Evolutionary conservation across 2,888 invertebrate genomes (phyloP).

Genomic region (Diplolepis rosae): DNA sequence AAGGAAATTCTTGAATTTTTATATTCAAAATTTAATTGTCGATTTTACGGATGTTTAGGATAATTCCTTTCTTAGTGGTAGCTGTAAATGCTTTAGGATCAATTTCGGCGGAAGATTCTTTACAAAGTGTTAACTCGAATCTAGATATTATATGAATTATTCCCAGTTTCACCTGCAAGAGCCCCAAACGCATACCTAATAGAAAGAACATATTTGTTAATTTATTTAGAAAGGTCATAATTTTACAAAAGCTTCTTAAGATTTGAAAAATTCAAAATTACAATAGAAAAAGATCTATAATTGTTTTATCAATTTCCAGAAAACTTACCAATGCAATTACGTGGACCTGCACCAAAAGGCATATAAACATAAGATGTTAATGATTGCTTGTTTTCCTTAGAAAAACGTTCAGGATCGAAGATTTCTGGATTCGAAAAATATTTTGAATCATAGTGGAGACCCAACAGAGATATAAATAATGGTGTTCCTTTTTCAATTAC

Average conservation of each 20-base stretch:
- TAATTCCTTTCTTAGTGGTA: background rate
- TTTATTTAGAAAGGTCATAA: too few species aligned
- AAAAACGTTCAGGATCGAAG: slow-evolving; percentile 73
- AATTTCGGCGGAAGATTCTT: slow-evolving; percentile 49
- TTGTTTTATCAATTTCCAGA: too few species aligned
- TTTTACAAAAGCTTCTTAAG: background rate
- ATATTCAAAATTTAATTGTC: too few species aligned
- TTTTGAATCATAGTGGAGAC: slow-evolving; percentile 69
- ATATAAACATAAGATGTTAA: slow-evolving; percentile 59
- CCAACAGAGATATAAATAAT: slow-evolving; percentile 65
- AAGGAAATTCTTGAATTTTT: too few species aligned
- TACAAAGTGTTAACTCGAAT: slow-evolving; percentile 55
- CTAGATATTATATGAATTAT: slow-evolving; percentile 56
- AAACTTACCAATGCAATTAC: slow-evolving; percentile 64
- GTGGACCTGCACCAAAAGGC: slow-evolving; percentile 70
- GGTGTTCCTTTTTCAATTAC: slow-evolving; percentile 65
- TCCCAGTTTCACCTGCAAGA: slow-evolving; percentile 61
- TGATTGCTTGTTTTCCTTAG: slow-evolving; percentile 61
- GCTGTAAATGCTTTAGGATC: background rate
- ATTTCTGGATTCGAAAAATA: slow-evolving; percentile 70
- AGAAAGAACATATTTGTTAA: background rate
- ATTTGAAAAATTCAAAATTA: background rate
- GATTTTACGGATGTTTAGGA: background rate
- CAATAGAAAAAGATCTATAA: too few species aligned
- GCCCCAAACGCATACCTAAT: slow-evolving; percentile 60